Evolutionary conservation across 1,140 invertebrate genomes (phyloP), one percentile per base, ranked within the genome.

Genomic region (Aricia agestis): DNA sequence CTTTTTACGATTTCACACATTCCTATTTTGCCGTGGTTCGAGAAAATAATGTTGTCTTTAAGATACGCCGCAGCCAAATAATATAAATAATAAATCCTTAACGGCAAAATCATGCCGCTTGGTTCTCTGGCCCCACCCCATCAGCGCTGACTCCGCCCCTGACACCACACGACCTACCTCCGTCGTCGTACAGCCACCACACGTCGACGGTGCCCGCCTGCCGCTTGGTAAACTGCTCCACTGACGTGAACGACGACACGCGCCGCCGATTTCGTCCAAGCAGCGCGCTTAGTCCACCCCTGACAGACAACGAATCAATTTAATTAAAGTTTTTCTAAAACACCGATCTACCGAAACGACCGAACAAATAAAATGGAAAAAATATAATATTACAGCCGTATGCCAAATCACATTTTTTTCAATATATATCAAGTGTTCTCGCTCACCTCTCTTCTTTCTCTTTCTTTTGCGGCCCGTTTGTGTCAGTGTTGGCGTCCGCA

Each of bases 151-250:
- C 36, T 36, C 36, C 36, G 36, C 36, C 36, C 36, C 36, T 36
- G 36, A 36, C 36, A 36, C 36, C 6, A 36, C 36, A 15, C 17
- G 4, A 15, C 71, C 58, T 45, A 90, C 97, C 97, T 87, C 97
- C 98, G 88, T 99, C 98, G 88, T 99, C 98, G 86, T 99, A 99
- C 0, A 99, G 91, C 98, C 98, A 99, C 98, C 98, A 99, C 6
- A 99, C 98, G 91, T 99, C 98, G 78, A 99, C 98, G 2, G 96
- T 96, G 78, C 95, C 95, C 74, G 95, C 94, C 74, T 95, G 95
- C 77, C 96, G 95, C 72, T 93, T 93, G 74, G 96, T 95, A 82
- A 97, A 97, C 79, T 94, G 94, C 58, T 93, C 93, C 76, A 94
- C 93, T 13, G 96, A 89, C 13, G 96, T 92, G 71, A 88, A 83